These are phyloP conservation scores for Oryctolagus cuniculus DNA, from an alignment of 2,113 vertebrate species.

Conservation along the genomic window mOryCun1.1 NC_091443.1:4699001-4699500, in stretches of 20 bases:
- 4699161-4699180: neutral
- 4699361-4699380: neutral
- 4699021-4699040: slow-evolving; percentile 71
- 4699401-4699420: accelerated
- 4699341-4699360: accelerated
- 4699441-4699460: neutral
- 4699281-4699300: neutral
- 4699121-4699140: neutral
- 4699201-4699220: neutral
- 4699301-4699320: accelerated
- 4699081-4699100: neutral
- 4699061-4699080: neutral
- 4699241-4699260: neutral
- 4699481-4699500: neutral
- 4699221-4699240: neutral
- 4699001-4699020: slow-evolving; percentile 65
- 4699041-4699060: slow-evolving; percentile 58
- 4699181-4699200: neutral
- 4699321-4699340: accelerated
- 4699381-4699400: neutral
- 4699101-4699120: slow-evolving; percentile 62
- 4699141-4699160: neutral
- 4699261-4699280: neutral
- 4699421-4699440: accelerated
- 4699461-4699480: neutral